These are phyloP conservation scores for Cheirogaleus major DNA, from an alignment of 2,797 vertebrate genomes.

Conservation along the genomic window DNA sequence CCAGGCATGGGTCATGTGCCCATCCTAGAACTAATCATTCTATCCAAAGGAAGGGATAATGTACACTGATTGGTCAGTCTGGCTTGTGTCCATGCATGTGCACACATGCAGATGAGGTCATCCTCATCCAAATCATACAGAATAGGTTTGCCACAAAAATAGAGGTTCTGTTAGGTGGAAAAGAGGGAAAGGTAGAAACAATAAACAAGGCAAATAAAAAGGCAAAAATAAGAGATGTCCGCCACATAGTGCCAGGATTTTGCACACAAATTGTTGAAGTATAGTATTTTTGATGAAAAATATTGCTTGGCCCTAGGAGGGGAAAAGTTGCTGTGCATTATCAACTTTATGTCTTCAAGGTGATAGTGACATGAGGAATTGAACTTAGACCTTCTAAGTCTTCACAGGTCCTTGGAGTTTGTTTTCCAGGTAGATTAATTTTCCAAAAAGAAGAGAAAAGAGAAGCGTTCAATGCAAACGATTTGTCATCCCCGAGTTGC, in stretches of 20 bases:
- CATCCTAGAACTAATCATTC: background rate
- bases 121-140: background rate
- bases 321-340: background rate
- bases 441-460: background rate
- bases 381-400: conserved; percentile 29
- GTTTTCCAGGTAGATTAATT: conserved; percentile 52
- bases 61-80: background rate
- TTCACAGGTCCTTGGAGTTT: conserved; percentile 18
- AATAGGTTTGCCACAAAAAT: background rate
- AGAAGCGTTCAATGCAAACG: conserved; percentile 31
- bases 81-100: background rate
- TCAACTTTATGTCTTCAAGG: conserved; percentile 51
- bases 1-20: background rate
- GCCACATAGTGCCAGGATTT: conserved; percentile 37
- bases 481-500: conserved; percentile 14
- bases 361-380: conserved; percentile 44
- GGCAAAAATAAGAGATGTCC: background rate
- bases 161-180: background rate
- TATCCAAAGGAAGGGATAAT: background rate
- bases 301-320: conserved; percentile 13
- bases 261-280: conserved; percentile 37
- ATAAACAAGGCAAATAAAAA: background rate
- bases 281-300: conserved; percentile 52
- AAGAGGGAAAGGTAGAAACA: background rate
- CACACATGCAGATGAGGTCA: background rate